phyloP scores from a whole-genome alignment of 2,113 vertebrate species.

The Mesocricetus auratus region DNA sequence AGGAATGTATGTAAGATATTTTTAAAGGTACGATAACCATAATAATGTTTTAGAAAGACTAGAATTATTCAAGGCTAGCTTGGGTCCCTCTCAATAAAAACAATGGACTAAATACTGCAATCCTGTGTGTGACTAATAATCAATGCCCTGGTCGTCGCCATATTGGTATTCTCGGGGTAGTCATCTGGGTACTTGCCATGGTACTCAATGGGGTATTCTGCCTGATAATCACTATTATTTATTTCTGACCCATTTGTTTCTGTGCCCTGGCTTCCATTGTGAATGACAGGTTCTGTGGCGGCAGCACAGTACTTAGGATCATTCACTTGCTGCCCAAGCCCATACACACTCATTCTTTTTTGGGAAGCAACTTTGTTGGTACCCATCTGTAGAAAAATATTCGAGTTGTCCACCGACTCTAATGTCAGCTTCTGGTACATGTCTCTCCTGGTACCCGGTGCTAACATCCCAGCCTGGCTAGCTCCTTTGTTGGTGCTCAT shows the following conservation, averaged over 20 bases:
- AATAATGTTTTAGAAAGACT: conserved; percentile 89
- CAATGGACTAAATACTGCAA: conserved; percentile 91
- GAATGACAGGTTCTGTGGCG: conserved; percentile 93
- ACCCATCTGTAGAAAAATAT: conserved; percentile 99
- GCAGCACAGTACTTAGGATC: conserved; percentile 97
- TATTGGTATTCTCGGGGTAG: conserved; percentile 94
- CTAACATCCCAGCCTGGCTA: conserved; percentile 94
- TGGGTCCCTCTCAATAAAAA: conserved; percentile 91
- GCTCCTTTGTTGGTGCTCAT: too few species aligned
- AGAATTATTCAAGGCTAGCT: conserved; percentile 93
- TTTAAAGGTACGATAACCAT: conserved; percentile 88
- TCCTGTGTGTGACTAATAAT: conserved; percentile 90
- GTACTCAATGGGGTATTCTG: conserved; percentile 96
- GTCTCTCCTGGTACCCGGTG: conserved; percentile 96
- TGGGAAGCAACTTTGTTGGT: conserved; percentile 99
- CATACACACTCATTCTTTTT: conserved; percentile 98
- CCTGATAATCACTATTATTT: conserved; percentile 98
- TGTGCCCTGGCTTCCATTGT: conserved; percentile 97
- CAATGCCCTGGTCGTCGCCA: conserved; percentile 94
- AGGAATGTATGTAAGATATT: conserved; percentile 90
- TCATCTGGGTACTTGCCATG: conserved; percentile 93
- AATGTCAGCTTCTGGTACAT: conserved; percentile 96
- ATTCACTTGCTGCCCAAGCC: conserved; percentile 96
- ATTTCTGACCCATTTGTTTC: conserved; percentile 97
- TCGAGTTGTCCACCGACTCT: conserved; percentile 95